Percentiles rank a stretch among this genome's conserved stretches.
Evolutionary conservation across 2,888 invertebrate species (phyloP).

Genomic region (Pterostichus madidus): DNA sequence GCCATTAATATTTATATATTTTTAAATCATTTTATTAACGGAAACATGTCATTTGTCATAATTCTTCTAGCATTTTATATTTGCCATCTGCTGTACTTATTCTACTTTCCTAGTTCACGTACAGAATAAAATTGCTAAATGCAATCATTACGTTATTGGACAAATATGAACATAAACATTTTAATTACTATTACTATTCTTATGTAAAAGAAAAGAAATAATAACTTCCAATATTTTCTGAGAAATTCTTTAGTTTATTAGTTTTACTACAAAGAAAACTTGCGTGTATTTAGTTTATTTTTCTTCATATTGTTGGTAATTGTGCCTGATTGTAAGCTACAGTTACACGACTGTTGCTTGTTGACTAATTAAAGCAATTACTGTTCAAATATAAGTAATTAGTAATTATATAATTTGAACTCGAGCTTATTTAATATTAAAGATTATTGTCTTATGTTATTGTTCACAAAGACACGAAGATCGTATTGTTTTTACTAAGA

Average conservation of each 20-base stretch:
- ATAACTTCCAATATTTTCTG: neutral
- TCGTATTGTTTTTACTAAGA: too few species aligned
- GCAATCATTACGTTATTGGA: neutral
- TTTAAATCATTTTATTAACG: slow-evolving; percentile 26
- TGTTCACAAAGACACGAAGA: slow-evolving; percentile 7
- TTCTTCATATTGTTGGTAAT: slow-evolving; percentile 26
- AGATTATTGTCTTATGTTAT: slow-evolving; percentile 13
- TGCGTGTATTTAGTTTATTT: slow-evolving; percentile 37
- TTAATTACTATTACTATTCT: too few species aligned
- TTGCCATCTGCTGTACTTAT: neutral
- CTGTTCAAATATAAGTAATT: slow-evolving; percentile 24
- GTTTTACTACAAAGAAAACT: slow-evolving; percentile 12
- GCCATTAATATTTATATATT: neutral
- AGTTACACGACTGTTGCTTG: slow-evolving; percentile 32
- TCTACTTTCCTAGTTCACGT: neutral
- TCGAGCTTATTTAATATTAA: slow-evolving; percentile 29
- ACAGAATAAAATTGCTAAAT: neutral
- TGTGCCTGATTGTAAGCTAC: neutral
- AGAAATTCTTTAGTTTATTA: neutral
- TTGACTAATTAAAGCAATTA: slow-evolving; percentile 42
- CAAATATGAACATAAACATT: too few species aligned
- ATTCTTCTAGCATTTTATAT: neutral
- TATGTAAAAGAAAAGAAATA: too few species aligned
- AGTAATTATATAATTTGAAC: slow-evolving; percentile 43
- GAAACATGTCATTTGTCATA: slow-evolving; percentile 12